Evolutionary conservation across 2,113 vertebrate species (phyloP).

Genomic region (Oryzias celebensis): DNA sequence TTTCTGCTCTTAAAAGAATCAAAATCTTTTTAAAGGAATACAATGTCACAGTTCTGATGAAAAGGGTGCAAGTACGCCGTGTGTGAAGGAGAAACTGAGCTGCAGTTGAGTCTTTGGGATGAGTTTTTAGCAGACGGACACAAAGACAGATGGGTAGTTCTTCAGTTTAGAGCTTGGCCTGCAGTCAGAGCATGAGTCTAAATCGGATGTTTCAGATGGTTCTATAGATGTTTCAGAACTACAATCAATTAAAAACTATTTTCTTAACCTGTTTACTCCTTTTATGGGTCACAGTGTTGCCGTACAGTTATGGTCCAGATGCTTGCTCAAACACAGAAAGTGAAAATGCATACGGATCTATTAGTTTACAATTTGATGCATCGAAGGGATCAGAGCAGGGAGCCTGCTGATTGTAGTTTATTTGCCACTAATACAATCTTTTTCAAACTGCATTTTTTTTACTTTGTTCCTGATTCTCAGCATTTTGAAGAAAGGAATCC

Average conservation of each 20-base stretch:
- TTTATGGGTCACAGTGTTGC: too few species aligned
- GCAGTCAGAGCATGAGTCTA: neutral
- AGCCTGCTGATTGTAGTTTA: too few species aligned
- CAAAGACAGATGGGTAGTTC: neutral
- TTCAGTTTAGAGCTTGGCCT: neutral
- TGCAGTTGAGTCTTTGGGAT: slow-evolving; percentile 3
- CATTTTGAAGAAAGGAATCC: too few species aligned
- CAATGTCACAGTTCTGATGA: slow-evolving; percentile 4
- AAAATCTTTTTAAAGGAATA: slow-evolving; percentile 2
- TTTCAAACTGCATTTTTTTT: too few species aligned
- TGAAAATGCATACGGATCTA: too few species aligned
- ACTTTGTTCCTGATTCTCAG: too few species aligned
- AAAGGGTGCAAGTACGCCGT: slow-evolving; percentile 11
- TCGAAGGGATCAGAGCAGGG: too few species aligned
- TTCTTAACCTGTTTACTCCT: too few species aligned
- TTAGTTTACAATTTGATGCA: too few species aligned
- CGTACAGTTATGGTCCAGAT: too few species aligned
- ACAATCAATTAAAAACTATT: neutral
- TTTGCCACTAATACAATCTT: too few species aligned
- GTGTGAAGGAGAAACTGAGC: slow-evolving; percentile 10
- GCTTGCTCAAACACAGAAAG: too few species aligned
- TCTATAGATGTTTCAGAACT: neutral
- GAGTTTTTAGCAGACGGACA: slow-evolving; percentile 8
- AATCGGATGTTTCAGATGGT: neutral
- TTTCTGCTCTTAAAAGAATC: slow-evolving; percentile 9